Evolutionary conservation across 2,797 vertebrate genomes (phyloP), one percentile per base, ranked within the genome.

Genomic region (Australoheros facetus): DNA sequence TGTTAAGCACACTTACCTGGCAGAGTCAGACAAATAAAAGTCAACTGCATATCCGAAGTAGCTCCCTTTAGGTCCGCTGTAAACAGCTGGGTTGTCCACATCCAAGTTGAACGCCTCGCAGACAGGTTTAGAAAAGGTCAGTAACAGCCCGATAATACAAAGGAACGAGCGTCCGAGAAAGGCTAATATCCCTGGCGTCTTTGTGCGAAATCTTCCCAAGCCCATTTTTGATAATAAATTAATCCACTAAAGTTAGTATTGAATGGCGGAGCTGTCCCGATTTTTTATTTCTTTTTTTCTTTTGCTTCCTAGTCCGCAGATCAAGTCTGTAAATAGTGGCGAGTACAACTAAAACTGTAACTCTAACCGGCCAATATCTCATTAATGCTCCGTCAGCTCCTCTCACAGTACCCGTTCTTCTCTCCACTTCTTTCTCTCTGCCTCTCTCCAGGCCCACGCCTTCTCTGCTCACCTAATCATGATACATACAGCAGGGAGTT

Each of bases 1-100:
- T 69, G 4, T 51, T 23, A 30, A 56, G 21, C 55, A 69, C 26
- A 89, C 96, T 95, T 87, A 98, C 97, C 96, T 96, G 75, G 93
- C 75, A 1, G 95, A 92, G 30, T 94, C 93, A 13, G 96, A 95
- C 91, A 96, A 94, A 91, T 98, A 98, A 93, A 98, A 98, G 87
- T 98, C 97, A 85, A 97, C 94, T 0, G 97, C 96, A 78, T 97
- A 98, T 88, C 97, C 97, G 88, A 98, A 98, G 86, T 96, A 95
- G 93, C 97, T 97, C 69, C 96, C 96, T 0, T 86, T 84, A 26
- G 97, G 95, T 94, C 97, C 97, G 34, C 92, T 93, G 85, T 97
- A 97, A 62, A 96, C 93, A 3, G 91, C 75, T 2, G 97, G 97
- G 79, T 92, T 95, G 83, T 97, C 95, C 85, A 95, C 94, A 88